A percentile compares a stretch with the other conserved stretches of the same genome.
Evolutionary conservation across 2,888 invertebrate genomes (phyloP).

Genomic region (Celastrina argiolus): DNA sequence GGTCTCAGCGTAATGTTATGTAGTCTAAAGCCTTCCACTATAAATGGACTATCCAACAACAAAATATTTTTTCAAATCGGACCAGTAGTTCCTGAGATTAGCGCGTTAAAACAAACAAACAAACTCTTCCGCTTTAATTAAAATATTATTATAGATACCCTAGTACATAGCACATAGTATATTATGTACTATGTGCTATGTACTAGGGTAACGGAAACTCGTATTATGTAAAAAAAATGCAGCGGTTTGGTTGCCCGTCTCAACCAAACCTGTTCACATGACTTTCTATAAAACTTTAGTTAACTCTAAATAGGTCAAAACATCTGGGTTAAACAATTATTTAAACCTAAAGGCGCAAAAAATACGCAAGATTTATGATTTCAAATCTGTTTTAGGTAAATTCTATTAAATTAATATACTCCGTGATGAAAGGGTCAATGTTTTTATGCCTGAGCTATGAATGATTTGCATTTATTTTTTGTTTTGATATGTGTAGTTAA

Average conservation of each 20-base stretch:
- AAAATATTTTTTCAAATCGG: too few species aligned
- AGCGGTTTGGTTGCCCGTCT: background rate
- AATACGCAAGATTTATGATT: conserved; percentile 2
- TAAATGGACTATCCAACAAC: too few species aligned
- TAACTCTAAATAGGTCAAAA: background rate
- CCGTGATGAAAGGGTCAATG: background rate
- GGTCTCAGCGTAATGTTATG: too few species aligned
- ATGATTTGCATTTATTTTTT: background rate
- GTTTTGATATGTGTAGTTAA: too few species aligned
- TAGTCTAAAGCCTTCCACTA: too few species aligned
- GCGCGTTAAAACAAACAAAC: too few species aligned
- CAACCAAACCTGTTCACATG: background rate
- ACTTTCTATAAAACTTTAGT: background rate
- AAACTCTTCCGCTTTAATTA: too few species aligned
- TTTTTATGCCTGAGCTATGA: background rate
- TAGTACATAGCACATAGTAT: too few species aligned
- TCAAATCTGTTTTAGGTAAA: conserved; percentile 7
- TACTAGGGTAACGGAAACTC: background rate
- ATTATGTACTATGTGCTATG: too few species aligned
- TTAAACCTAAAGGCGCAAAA: conserved; percentile 13
- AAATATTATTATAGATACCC: too few species aligned
- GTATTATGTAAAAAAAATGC: background rate
- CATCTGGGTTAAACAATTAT: background rate
- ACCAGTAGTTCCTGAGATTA: too few species aligned
- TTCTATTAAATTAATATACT: background rate